These are phyloP conservation scores for Cervus canadensis DNA, from an alignment of 2,113 vertebrate genomes.

Conservation along the genomic window DNA sequence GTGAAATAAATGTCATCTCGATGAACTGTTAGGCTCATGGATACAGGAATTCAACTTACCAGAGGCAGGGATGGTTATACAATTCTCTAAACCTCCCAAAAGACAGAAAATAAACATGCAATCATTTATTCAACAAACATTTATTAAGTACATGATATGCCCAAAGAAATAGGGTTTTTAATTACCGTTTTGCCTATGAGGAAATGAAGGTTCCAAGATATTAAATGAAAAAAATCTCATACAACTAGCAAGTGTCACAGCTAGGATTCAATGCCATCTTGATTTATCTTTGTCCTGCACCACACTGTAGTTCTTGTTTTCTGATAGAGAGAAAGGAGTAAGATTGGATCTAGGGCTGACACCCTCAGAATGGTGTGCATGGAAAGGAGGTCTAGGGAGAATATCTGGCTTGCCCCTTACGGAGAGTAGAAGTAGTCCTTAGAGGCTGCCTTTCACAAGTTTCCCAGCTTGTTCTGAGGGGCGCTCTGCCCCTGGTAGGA, in stretches of 20 bases:
- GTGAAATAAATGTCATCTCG: conserved; percentile 44
- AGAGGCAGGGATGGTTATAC: neutral
- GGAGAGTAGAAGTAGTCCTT: neutral
- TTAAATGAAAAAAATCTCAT: neutral
- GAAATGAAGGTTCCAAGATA: neutral
- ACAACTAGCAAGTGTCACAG: neutral
- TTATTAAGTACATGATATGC: neutral
- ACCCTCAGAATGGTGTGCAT: neutral
- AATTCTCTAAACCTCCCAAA: neutral
- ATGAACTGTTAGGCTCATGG: conserved; percentile 38
- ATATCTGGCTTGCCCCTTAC: neutral
- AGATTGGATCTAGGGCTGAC: neutral
- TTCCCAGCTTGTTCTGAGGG: neutral
- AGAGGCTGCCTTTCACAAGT: neutral
- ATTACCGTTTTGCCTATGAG: neutral
- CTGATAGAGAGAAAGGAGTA: neutral
- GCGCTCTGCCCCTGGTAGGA: neutral
- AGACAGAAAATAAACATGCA: neutral
- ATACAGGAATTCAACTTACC: conserved; percentile 11
- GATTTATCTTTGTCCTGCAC: neutral
- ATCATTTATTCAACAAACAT: neutral
- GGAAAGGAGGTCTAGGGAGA: neutral
- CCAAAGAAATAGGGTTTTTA: conserved; percentile 8
- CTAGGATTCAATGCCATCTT: neutral
- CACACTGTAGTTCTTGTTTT: neutral